A percentile compares a stretch with the other conserved stretches of the same genome.
phyloP scores from a whole-genome alignment of 2,888 invertebrate species.

The Tanaodytes sp. region DNA sequence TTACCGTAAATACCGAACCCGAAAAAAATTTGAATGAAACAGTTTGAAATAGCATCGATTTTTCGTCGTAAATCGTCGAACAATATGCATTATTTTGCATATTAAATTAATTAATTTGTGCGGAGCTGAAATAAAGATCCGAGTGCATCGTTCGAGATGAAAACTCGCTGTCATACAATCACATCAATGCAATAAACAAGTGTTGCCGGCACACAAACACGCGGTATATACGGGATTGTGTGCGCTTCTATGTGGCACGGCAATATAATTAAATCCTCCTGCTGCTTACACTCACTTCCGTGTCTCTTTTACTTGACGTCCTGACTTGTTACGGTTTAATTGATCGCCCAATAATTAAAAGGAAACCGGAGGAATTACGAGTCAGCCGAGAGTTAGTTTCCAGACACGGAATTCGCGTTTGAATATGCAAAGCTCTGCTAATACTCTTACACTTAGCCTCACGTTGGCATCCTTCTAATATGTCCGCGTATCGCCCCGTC shows the following conservation, averaged over 20 bases:
- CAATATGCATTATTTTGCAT: slow-evolving; percentile 18
- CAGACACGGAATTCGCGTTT: slow-evolving; percentile 59
- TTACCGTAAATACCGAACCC: too few relatives aligned
- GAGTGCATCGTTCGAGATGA: background rate
- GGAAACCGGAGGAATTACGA: slow-evolving; percentile 58
- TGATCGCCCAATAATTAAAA: slow-evolving; percentile 71
- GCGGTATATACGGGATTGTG: background rate
- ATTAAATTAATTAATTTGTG: slow-evolving; percentile 19
- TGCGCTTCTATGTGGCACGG: background rate
- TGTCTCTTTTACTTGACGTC: slow-evolving; percentile 44
- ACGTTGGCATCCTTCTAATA: too few relatives aligned
- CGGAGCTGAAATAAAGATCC: background rate
- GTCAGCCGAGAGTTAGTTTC: slow-evolving; percentile 54
- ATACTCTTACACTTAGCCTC: slow-evolving; percentile 38
- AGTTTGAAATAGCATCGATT: background rate
- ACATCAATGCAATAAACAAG: slow-evolving; percentile 14
- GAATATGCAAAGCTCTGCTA: slow-evolving; percentile 64
- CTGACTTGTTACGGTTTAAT: slow-evolving; percentile 68
- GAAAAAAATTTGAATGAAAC: too few relatives aligned
- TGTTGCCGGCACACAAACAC: background rate
- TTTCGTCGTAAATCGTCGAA: background rate
- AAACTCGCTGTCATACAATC: slow-evolving; percentile 6
- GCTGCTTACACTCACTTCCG: too few relatives aligned
- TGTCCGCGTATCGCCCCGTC: too few relatives aligned
- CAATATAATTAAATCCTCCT: slow-evolving; percentile 54